These are phyloP conservation scores for Platanista minor DNA, from an alignment of 2,113 vertebrate genomes.

Conservation along the genomic window DNA sequence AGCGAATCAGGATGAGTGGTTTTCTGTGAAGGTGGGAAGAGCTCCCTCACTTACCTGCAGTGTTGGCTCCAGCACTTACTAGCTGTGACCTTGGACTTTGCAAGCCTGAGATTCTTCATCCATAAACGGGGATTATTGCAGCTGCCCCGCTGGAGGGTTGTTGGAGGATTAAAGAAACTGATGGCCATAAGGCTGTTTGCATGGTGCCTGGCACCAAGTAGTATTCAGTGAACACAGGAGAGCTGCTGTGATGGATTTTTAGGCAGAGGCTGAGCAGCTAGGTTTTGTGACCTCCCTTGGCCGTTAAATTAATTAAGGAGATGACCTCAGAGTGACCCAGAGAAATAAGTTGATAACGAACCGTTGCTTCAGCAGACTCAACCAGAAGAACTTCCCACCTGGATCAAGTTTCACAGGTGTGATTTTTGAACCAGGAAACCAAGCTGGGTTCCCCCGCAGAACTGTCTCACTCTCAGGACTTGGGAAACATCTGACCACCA, in stretches of 20 bases:
- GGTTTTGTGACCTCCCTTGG: neutral
- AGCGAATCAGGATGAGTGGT: neutral
- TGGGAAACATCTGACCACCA: conserved; percentile 8
- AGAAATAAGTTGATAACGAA: conserved; percentile 57
- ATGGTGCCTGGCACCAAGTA: neutral
- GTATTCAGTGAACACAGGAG: neutral
- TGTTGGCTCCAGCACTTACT: neutral
- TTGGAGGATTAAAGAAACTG: neutral
- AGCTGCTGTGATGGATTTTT: neutral
- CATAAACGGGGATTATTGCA: neutral
- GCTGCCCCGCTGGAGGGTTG: neutral
- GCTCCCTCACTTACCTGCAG: neutral
- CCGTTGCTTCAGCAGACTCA: neutral
- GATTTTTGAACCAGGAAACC: conserved; percentile 66
- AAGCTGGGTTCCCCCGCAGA: neutral
- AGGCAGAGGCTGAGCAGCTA: neutral
- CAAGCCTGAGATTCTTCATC: neutral
- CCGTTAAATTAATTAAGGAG: neutral
- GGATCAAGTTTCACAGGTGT: conserved; percentile 66
- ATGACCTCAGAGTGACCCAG: conserved; percentile 55
- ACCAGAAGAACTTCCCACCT: conserved; percentile 59
- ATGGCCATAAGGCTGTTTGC: neutral
- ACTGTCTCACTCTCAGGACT: neutral
- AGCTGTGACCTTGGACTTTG: neutral
- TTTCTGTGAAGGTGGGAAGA: neutral